These are phyloP conservation scores for Nothoprocta pentlandii DNA, from an alignment of 2,113 vertebrate species.

Conservation along the genomic window DNA sequence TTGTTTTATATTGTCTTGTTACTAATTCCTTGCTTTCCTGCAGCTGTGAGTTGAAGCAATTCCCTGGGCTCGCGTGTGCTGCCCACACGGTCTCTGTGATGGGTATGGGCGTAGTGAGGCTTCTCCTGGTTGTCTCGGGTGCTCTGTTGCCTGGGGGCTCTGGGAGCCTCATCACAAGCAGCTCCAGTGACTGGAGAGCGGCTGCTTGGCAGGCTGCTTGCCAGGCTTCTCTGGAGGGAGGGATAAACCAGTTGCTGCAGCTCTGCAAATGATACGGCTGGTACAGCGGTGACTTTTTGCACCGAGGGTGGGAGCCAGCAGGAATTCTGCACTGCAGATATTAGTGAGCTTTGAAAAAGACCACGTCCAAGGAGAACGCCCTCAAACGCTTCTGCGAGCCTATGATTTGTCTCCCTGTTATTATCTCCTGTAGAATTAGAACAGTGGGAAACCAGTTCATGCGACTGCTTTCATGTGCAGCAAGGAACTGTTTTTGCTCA, in stretches of 20 bases:
- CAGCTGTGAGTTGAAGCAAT: background rate
- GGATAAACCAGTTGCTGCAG: conserved; percentile 38
- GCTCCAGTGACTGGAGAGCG: conserved; percentile 31
- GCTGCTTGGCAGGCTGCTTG: conserved; percentile 19
- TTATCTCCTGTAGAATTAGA: conserved; percentile 30
- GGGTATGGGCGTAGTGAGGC: background rate
- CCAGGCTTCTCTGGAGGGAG: background rate
- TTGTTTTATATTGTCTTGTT: background rate
- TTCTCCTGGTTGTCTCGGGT: background rate
- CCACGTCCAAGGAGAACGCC: background rate
- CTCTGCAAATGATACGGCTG: conserved; percentile 44
- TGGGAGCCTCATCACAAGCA: background rate
- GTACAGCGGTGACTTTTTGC: conserved; percentile 54
- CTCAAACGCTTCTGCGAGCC: background rate
- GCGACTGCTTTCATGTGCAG: background rate
- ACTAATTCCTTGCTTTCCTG: conserved; percentile 38
- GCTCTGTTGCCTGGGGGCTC: background rate
- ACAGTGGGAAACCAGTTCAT: background rate
- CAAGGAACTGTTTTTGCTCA: background rate
- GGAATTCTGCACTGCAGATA: conserved; percentile 64
- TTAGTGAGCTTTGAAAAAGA: conserved; percentile 35
- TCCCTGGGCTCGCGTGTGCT: background rate
- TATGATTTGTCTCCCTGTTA: conserved; percentile 22
- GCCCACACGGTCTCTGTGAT: rapidly evolving
- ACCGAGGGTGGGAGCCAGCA: conserved; percentile 10